These are phyloP conservation scores for Drosophila infuscata DNA, from an alignment of 2,888 invertebrate genomes.

Conservation along the genomic window DNA sequence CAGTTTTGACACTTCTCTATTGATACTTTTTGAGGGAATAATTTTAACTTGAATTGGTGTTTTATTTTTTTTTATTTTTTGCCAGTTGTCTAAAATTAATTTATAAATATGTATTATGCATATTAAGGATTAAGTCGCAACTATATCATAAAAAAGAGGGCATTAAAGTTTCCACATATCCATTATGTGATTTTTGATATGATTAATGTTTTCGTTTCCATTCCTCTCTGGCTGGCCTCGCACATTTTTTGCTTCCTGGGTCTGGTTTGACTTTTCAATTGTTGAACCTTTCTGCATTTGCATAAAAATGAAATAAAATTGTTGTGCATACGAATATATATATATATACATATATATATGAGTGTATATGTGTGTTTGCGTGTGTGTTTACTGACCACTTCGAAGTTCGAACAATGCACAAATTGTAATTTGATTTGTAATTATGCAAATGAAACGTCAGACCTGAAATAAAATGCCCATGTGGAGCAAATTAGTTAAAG, in stretches of 20 bases:
- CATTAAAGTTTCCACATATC: not conserved
- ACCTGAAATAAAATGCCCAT: conserved; percentile 38
- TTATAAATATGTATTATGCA: not conserved
- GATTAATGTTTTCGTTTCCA: conserved; percentile 5
- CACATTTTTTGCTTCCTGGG: not conserved
- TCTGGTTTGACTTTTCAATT: conserved; percentile 66
- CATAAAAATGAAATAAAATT: conserved; percentile 61
- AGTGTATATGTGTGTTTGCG: not conserved
- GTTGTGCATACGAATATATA: conserved; percentile 7
- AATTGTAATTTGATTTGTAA: conserved; percentile 73
- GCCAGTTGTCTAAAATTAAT: not conserved
- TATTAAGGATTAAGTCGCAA: not conserved
- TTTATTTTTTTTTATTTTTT: not conserved
- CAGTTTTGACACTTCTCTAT: not conserved
- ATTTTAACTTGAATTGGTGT: not conserved
- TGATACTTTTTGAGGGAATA: not conserved
- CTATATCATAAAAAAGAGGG: not conserved
- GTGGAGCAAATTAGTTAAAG: conserved; percentile 50
- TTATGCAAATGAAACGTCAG: conserved; percentile 66
- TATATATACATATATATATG: not conserved
- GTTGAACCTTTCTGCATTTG: conserved; percentile 59
- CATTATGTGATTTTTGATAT: conserved; percentile 12
- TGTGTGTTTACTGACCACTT: conserved; percentile 30
- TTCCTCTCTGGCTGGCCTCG: not conserved
- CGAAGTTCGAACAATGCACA: conserved; percentile 45